Evolutionary conservation across 1,140 invertebrate species (phyloP), one percentile per base, ranked within the genome.

Genomic region (Lepidurus arcticus): DNA sequence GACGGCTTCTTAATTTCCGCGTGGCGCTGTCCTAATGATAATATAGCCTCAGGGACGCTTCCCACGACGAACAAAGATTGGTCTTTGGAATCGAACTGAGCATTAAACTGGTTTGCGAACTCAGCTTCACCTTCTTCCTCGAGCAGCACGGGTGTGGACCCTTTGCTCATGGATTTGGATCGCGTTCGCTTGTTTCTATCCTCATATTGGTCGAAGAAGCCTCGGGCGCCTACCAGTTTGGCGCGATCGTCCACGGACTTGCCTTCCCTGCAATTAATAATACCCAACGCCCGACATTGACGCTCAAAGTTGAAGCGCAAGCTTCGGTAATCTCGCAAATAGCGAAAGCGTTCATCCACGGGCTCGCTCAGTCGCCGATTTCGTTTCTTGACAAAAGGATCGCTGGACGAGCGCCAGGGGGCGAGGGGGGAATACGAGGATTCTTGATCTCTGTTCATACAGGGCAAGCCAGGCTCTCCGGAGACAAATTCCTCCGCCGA

Each of bases 251-350:
- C 53, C 53, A 65, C 53, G 16, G 53, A 65, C 53, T 65, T 65
- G 53, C 53, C 53, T 16, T 65, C 53, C 16, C 21, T 4, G 13
- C 53, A 65, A 65, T 65, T 65, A 65, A 65, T 65, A 65, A 65
- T 65, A n/a, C 53, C 53, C 13, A 65, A 7, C 21, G 53, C 53
- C 21, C 53, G 8, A 65, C 53, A 65, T n/a, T 65, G 53, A 16
- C 53, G 53, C 21, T 65, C 53, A 4, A 65, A 65, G 21, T 73
- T 75, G 43, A 82, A 81, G 7, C 80, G 81, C 78, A 82, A 76
- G 74, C 81, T 82, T 34, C 81, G 80, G 75, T 82, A 82, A 74
- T 81, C 81, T 4, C 73, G 53, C 8, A 78, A 78, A 73, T 78
- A 78, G 10, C 65, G 34, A 78, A 43, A 44, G 7, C 26, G 73